Percentiles rank a stretch among this genome's conserved stretches.
phyloP scores from a whole-genome alignment of 2,888 invertebrate species.

The Phrixothrix hirtus region DNA sequence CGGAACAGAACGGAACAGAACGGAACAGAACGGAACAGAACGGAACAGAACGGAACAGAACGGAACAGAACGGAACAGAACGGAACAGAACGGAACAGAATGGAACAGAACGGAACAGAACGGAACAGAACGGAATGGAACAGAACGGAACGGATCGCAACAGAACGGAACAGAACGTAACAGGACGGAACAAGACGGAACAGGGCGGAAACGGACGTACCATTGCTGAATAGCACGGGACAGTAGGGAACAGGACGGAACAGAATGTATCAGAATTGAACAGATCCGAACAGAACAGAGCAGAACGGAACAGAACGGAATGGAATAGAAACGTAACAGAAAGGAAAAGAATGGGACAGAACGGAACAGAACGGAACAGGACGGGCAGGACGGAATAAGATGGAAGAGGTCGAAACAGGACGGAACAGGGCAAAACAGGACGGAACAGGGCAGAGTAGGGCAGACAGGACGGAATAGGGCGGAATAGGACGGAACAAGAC shows the following conservation, averaged over 20 bases:
- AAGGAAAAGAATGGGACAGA: neutral
- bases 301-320: neutral
- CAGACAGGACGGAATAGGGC: neutral
- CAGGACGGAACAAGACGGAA: neutral
- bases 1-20: no score
- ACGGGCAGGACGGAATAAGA: neutral
- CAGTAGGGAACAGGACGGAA: neutral
- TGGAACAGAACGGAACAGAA: neutral
- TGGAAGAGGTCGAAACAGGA: neutral
- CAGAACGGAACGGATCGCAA: neutral
- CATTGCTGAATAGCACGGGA: neutral
- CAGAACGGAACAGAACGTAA: neutral
- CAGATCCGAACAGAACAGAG: neutral
- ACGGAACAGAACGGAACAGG: constrained; percentile 2
- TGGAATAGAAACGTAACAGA: neutral
- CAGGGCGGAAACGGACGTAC: neutral
- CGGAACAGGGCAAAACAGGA: neutral
- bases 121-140: neutral
- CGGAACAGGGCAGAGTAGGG: constrained; percentile 1
- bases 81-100: neutral
- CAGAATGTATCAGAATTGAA: neutral
- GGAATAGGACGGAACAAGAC: constrained; percentile 1
- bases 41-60: no score
- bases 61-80: no score
- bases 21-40: no score